Evolutionary conservation across 2,888 invertebrate genomes (phyloP).

Genomic region (Spilosoma lubricipeda): DNA sequence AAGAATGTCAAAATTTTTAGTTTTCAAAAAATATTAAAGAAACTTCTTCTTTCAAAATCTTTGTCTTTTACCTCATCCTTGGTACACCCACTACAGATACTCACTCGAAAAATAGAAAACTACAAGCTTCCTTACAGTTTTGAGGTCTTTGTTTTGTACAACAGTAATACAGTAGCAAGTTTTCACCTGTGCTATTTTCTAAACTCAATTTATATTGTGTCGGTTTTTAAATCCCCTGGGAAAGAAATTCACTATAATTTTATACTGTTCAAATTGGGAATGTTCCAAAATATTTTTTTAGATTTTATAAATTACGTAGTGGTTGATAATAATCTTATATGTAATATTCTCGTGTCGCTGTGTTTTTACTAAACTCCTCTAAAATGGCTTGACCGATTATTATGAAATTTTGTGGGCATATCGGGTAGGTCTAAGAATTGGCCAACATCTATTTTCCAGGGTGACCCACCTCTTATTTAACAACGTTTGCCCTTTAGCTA

Average conservation of each 20-base stretch:
- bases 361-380: too few relatives aligned
- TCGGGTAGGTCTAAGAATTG: too few relatives aligned
- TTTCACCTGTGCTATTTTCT: conserved; percentile 27
- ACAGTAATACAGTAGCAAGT: conserved; percentile 9
- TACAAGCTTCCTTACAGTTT: conserved; percentile 14
- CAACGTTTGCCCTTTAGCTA: too few relatives aligned
- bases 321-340: too few relatives aligned
- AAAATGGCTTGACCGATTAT: too few relatives aligned
- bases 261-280: conserved; percentile 2
- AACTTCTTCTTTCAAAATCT: neutral
- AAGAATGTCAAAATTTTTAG: neutral
- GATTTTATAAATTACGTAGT: neutral
- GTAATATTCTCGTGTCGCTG: too few relatives aligned
- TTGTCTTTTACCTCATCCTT: neutral
- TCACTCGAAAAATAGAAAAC: conserved; percentile 13
- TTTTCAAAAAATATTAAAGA: neutral
- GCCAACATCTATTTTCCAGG: too few relatives aligned
- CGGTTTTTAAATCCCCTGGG: conserved; percentile 9
- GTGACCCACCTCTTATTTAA: too few relatives aligned
- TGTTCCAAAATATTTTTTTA: neutral
- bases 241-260: conserved; percentile 13
- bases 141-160: conserved; percentile 12
- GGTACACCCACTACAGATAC: neutral
- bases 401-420: too few relatives aligned
- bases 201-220: conserved; percentile 35